A percentile compares a stretch with the other conserved stretches of the same genome.
These are phyloP conservation scores for Halictus quadricinctus DNA, from an alignment of 2,888 invertebrate genomes.

Conservation along the genomic window DNA sequence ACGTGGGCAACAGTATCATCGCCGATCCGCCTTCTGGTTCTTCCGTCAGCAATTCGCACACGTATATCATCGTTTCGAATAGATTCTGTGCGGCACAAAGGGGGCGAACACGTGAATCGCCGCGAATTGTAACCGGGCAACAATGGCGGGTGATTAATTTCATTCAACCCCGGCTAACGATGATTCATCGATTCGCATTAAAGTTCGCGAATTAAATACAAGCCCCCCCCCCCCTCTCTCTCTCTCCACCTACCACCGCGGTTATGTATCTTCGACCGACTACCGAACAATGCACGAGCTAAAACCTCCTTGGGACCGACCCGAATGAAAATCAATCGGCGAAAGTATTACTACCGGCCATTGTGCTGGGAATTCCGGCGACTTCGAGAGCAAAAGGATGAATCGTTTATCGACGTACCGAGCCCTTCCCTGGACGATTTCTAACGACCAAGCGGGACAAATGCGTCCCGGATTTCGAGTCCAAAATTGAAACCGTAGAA, in stretches of 20 bases:
- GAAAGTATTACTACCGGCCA: not conserved
- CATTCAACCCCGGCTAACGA: constrained; percentile 52
- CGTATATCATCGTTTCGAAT: constrained; percentile 89
- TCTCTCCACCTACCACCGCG: not conserved
- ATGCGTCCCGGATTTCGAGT: not conserved
- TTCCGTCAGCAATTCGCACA: constrained; percentile 91
- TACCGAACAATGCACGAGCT: not conserved
- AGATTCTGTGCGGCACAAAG: constrained; percentile 84
- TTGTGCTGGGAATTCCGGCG: not conserved
- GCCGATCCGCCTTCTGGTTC: constrained; percentile 93
- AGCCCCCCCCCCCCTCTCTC: not conserved
- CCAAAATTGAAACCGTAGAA: not conserved
- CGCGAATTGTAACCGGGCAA: constrained; percentile 37
- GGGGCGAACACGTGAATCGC: constrained; percentile 25
- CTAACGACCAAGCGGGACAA: not conserved
- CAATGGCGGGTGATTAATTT: constrained; percentile 59
- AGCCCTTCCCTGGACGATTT: not conserved
- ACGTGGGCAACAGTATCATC: constrained; percentile 86
- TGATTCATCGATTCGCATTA: constrained; percentile 56
- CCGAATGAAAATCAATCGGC: not conserved
- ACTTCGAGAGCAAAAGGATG: not conserved
- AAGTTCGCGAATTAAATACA: constrained; percentile 38
- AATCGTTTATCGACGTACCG: not conserved
- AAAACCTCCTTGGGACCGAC: not conserved
- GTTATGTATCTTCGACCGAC: constrained; percentile 16